These are phyloP conservation scores for Halichoerus grypus DNA, from an alignment of 2,113 vertebrate species.

Conservation along the genomic window DNA sequence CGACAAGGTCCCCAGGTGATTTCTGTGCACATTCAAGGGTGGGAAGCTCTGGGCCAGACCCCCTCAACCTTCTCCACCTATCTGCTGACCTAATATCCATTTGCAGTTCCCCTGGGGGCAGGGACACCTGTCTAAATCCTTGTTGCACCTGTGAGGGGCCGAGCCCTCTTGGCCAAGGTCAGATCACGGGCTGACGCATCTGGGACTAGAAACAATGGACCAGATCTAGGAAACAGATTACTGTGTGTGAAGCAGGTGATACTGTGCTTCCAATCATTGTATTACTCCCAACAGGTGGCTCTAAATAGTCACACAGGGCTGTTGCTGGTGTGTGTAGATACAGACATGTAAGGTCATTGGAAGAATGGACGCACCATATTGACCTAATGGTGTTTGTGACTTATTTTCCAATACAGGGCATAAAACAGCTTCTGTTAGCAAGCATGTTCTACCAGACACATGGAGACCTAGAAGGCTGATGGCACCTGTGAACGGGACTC, in stretches of 20 bases:
- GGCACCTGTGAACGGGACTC: conserved; percentile 91
- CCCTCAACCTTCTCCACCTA: neutral
- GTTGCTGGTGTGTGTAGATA: neutral
- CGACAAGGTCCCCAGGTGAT: neutral
- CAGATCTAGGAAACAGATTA: neutral
- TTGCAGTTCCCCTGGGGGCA: neutral
- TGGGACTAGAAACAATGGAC: neutral
- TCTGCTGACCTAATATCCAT: neutral
- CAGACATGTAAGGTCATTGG: neutral
- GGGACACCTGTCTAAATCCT: neutral
- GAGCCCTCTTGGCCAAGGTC: neutral
- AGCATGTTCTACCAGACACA: conserved; percentile 79
- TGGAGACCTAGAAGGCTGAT: conserved; percentile 95
- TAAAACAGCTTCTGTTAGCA: conserved; percentile 87
- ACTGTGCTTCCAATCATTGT: accelerated
- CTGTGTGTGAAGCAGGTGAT: neutral
- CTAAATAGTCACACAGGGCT: neutral
- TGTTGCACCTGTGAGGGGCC: neutral
- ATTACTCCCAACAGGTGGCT: neutral
- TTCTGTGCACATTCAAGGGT: neutral
- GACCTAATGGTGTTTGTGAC: neutral
- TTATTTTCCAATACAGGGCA: conserved; percentile 86
- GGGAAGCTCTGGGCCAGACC: neutral
- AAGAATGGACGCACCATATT: neutral
- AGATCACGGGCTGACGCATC: neutral